Evolutionary conservation across 1,140 invertebrate species (phyloP).

Genomic region (Lamellibrachia luymesi): DNA sequence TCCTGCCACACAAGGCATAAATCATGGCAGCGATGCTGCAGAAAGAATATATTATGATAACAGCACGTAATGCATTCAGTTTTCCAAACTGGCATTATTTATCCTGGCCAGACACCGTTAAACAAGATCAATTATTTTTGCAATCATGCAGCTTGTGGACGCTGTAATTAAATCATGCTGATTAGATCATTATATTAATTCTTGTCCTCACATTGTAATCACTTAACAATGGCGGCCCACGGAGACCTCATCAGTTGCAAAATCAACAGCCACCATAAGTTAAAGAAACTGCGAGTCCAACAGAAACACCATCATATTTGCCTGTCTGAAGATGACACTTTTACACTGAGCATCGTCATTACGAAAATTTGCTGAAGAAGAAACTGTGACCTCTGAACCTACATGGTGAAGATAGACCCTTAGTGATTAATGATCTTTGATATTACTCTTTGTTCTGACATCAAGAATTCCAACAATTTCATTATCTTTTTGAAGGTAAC

Average conservation of each 20-base stretch:
- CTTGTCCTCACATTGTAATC: not conserved
- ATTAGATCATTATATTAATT: not conserved
- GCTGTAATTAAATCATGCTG: not conserved
- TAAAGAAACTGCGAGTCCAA: not conserved
- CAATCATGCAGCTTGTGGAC: not conserved
- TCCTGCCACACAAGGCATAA: not conserved
- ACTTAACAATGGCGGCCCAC: not conserved
- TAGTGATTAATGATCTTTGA: no score
- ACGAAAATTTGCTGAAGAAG: not conserved
- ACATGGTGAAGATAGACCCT: no score
- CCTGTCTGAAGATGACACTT: not conserved
- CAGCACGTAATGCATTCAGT: not conserved
- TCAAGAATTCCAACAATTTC: no score
- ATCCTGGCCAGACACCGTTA: not conserved
- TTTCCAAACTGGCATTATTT: not conserved
- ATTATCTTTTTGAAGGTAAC: no score
- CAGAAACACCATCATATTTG: not conserved
- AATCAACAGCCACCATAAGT: not conserved
- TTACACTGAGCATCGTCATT: not conserved
- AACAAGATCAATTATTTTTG: slow-evolving; percentile 1
- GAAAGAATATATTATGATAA: slow-evolving; percentile 2
- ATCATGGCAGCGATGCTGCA: not conserved
- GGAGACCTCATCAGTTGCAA: not conserved
- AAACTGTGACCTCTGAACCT: not conserved
- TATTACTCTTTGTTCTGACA: no score